Base-by-base conservation (phyloP, 2,113 vertebrate species). In the Daubentonia madagascariensis region DNA sequence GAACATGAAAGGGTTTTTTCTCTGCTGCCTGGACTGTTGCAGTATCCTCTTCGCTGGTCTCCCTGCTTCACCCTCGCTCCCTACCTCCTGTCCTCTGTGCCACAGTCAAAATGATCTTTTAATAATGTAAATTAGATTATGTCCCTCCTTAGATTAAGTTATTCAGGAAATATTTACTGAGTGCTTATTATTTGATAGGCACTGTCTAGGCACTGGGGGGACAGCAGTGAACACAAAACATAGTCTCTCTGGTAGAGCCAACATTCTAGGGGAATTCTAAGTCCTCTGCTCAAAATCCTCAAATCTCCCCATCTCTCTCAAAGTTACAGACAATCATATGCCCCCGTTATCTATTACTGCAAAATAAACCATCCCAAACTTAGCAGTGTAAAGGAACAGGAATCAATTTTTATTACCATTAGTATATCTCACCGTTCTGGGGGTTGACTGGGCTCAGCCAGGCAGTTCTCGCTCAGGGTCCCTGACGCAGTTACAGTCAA, bases 41-140 rank as follows among this genome's bases (percentile, higher is more conserved):
- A 18, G 10, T 28, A 37, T 9, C 63, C 23, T 59, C 14, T 45
- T 54, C 20, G 8, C 17, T 3, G 40, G 1, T 45, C 52, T 65
- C 7, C 23, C 25, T 17, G 78, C 59, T 73, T 50, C 10, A 35
- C 14, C 45, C 12, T 43, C 10, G 4, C 18, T 30, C 61, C 80
- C 12, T 6, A 40, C 22, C 3, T 1, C 16, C 25, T 13, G 11
- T 4, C 59, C 40, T 67, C 67, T 32, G 12, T 0, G 0, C 40
- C 7, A 22, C 4, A 25, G 54, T 93, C 25, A 73, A 80, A 52
- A 20, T 8, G 32, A 14, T 73, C 35, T 20, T 80, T 79, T 37
- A 23, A 61, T 61, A 90, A 63, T 28, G 12, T 35, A 22, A 52
- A 45, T 85, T 6, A 67, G 52, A 37, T 32, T 7, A 28, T 50